A percentile compares a stretch with the other conserved stretches of the same genome.
Conservation (phyloP, 2,888 invertebrate species). For the Megalurothrips usitatus region DNA sequence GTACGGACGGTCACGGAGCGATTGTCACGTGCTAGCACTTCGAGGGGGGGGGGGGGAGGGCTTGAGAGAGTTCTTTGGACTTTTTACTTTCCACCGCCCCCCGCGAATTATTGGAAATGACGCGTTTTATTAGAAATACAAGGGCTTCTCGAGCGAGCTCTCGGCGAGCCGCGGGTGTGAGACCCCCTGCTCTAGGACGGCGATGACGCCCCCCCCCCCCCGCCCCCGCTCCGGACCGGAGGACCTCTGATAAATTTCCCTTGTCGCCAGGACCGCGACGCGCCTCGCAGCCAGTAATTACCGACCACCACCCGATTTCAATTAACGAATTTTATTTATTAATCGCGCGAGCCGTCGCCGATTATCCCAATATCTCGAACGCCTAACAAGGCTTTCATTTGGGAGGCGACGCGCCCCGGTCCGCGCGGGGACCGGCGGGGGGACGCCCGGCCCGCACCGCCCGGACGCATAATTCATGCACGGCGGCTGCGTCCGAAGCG, state of each 20-base stretch:
- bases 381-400: constrained; percentile 22
- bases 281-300: constrained; percentile 16
- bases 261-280: background rate
- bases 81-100: too few species aligned
- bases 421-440: background rate
- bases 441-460: background rate
- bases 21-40: too few species aligned
- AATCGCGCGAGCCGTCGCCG: background rate
- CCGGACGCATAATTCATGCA: constrained; percentile 11
- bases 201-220: too few species aligned
- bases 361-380: background rate
- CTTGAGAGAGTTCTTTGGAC: too few species aligned
- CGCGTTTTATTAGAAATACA: too few species aligned
- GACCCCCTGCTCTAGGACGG: too few species aligned
- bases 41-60: background rate
- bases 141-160: too few species aligned
- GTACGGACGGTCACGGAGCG: too few species aligned
- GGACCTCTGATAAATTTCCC: constrained; percentile 19
- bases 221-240: too few species aligned
- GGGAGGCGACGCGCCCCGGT: background rate
- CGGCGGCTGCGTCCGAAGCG: background rate
- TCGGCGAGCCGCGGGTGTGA: too few species aligned
- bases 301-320: background rate
- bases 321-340: constrained; percentile 19
- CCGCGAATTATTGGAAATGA: too few species aligned